Conservation (phyloP, 2,888 invertebrate species). For the Ditula angustiorana region DNA sequence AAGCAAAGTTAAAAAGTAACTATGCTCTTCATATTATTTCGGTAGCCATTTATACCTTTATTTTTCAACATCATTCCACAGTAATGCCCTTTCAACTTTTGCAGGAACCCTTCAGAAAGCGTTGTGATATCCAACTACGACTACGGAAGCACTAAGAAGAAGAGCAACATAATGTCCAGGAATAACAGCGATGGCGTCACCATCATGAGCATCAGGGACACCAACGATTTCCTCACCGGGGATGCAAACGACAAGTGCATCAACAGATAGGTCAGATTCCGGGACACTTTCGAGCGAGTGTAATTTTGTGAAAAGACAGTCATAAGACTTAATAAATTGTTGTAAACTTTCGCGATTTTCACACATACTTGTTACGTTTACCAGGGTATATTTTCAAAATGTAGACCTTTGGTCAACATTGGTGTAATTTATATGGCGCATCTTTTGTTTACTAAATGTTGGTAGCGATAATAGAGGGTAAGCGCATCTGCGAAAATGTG, state of each 20-base stretch:
- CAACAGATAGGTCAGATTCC: conserved; percentile 62
- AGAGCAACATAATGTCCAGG: conserved; percentile 72
- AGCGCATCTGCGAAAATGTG: no score
- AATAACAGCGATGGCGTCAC: conserved; percentile 77
- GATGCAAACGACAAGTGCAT: conserved; percentile 70
- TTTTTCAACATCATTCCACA: conserved; percentile 48
- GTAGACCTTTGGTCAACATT: no score
- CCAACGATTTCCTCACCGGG: conserved; percentile 66
- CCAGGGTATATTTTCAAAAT: no score
- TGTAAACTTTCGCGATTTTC: no score
- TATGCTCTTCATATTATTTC: no score
- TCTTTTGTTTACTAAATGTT: no score
- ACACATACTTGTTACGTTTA: no score
- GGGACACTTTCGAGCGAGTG: conserved; percentile 34
- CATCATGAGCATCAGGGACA: conserved; percentile 72
- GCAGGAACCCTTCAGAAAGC: conserved; percentile 80
- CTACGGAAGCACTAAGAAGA: conserved; percentile 80
- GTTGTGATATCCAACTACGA: conserved; percentile 83
- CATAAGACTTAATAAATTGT: background rate
- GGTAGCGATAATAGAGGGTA: no score
- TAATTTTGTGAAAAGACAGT: conserved; percentile 22
- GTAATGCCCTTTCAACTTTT: conserved; percentile 68
- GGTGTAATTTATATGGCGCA: no score
- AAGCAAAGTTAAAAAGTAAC: no score
- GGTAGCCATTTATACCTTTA: background rate